Evolutionary conservation across 2,797 vertebrate species (phyloP), one percentile per base, ranked within the genome.

Genomic region (Danionella dracula): DNA sequence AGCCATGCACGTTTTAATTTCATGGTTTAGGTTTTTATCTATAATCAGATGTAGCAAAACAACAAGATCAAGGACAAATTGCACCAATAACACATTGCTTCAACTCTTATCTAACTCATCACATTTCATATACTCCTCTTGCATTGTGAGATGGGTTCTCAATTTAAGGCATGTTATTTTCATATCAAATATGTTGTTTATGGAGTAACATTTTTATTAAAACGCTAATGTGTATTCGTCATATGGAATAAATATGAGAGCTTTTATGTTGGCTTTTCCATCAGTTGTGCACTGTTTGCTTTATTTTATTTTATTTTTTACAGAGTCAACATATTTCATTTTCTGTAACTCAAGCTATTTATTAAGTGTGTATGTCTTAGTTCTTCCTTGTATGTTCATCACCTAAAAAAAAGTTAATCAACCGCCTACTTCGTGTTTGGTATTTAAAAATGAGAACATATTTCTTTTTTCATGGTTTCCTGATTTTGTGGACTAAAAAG

Each of bases 331-430:
- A 41, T 34, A 56, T 56, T 63, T 63, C 50, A 55, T 8, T 19
- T 11, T 16, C 10, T 8, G 5, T 37, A 34, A 34, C 15, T 55
- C 8, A 11, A 37, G 72, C 12, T 55, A 31, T 31, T 31, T 31
- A 31, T 31, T 4, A 31, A 31, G 11, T 68, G 51, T 78, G 72
- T 55, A 58, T 59, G 65, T 77, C 75, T 81, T 80, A 82, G 84
- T 77, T 84, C 82, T 76, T 78, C 59, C n/a, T n/a, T n/a, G n/a
- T n/a, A n/a, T n/a, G n/a, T n/a, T n/a, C n/a, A n/a, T n/a, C n/a
- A n/a, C n/a, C n/a, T n/a, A n/a, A n/a, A n/a, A n/a, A n/a, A n/a
- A n/a, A n/a, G n/a, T n/a, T n/a, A n/a, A n/a, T n/a, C n/a, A n/a
- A n/a, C n/a, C n/a, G n/a, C n/a, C n/a, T n/a, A n/a, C n/a, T n/a